phyloP scores from a whole-genome alignment of 2,797 vertebrate species.

The Myiotriccus ornatus region DNA sequence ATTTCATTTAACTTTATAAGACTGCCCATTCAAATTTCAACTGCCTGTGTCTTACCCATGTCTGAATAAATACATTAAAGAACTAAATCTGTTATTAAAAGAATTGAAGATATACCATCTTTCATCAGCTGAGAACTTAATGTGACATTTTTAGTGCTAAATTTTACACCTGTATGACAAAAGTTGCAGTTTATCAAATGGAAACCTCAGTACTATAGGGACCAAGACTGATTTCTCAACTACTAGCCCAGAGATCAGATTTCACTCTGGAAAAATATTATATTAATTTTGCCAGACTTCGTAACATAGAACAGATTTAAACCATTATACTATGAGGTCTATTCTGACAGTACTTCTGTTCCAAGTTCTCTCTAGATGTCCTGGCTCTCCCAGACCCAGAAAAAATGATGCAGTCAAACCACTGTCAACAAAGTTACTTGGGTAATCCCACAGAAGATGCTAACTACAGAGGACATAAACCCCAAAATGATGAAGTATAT shows the following conservation, averaged over 20 bases:
- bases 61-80: background rate
- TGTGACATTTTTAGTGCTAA: background rate
- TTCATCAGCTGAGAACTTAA: background rate
- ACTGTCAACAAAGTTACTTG: background rate
- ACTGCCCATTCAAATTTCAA: background rate
- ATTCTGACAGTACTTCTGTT: background rate
- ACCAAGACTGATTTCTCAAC: background rate
- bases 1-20: background rate
- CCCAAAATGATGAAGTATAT: background rate
- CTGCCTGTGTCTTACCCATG: background rate
- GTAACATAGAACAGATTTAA: background rate
- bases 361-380: background rate
- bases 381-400: background rate
- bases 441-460: background rate
- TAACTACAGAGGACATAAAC: background rate
- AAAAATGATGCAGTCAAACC: background rate
- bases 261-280: background rate
- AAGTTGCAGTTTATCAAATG: background rate
- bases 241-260: background rate
- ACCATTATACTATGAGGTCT: background rate
- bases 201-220: background rate
- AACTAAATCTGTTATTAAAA: background rate
- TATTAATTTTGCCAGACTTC: background rate
- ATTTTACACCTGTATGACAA: background rate
- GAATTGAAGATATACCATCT: background rate